phyloP scores from a whole-genome alignment of 1,140 invertebrate species.

The Bombus soroeensis region DNA sequence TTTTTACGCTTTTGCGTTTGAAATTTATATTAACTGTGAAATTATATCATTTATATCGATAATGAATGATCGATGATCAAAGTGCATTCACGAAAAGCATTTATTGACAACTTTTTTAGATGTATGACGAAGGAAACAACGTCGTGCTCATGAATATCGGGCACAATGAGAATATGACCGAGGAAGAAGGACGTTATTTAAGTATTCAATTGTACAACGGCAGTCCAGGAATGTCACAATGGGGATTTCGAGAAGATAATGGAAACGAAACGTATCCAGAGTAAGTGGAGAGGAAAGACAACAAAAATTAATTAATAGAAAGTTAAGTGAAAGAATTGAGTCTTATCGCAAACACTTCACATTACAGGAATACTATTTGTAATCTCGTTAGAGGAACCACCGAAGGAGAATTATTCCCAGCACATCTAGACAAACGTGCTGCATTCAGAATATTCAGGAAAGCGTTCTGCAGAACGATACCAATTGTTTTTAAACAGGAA shows the following conservation, averaged over 20 bases:
- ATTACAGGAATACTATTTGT: slow-evolving; percentile 82
- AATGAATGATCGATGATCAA: too few species aligned
- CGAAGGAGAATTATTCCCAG: slow-evolving; percentile 86
- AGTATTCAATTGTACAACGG: slow-evolving; percentile 85
- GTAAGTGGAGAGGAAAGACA: slow-evolving; percentile 62
- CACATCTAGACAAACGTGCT: slow-evolving; percentile 82
- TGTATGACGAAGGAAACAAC: slow-evolving; percentile 85
- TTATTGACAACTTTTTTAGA: slow-evolving; percentile 73
- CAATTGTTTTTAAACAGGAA: slow-evolving; percentile 82
- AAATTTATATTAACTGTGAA: too few species aligned
- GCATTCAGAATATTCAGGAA: slow-evolving; percentile 86
- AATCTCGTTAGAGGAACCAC: slow-evolving; percentile 84
- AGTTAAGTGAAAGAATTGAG: too few species aligned
- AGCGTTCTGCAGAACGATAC: slow-evolving; percentile 87
- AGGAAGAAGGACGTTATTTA: slow-evolving; percentile 78
- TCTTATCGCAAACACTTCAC: neutral
- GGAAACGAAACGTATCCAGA: slow-evolving; percentile 70
- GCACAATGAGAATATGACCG: slow-evolving; percentile 76
- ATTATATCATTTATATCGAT: too few species aligned
- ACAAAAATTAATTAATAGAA: neutral
- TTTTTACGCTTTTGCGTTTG: too few species aligned
- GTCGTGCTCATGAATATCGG: slow-evolving; percentile 83
- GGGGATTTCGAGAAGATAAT: slow-evolving; percentile 83
- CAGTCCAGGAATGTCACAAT: slow-evolving; percentile 84
- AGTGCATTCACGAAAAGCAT: neutral